Conservation (phyloP, 2,888 invertebrate species). For the Stomorhina lunata region DNA sequence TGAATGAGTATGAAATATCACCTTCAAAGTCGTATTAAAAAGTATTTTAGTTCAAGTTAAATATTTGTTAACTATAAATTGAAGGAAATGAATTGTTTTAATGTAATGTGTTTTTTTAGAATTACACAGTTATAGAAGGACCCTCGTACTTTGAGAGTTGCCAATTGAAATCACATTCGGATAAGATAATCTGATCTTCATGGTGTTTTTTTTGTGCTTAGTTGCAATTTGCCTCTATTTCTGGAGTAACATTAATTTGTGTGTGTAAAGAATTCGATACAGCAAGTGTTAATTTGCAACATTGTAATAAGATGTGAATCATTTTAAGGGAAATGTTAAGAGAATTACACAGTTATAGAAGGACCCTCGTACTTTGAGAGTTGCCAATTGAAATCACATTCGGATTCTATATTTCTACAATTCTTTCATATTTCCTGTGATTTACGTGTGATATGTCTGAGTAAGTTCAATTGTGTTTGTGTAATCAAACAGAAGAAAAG, state of each 20-base stretch:
- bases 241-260: too few species aligned
- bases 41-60: too few species aligned
- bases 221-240: too few species aligned
- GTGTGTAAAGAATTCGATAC: too few species aligned
- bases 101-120: not conserved
- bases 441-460: not conserved
- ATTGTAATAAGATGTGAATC: too few species aligned
- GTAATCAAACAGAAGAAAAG: slow-evolving; percentile 38
- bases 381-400: not conserved
- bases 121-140: not conserved
- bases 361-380: not conserved
- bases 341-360: not conserved
- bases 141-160: not conserved
- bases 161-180: not conserved
- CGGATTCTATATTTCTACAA: not conserved
- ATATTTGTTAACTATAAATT: too few species aligned
- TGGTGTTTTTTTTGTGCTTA: too few species aligned
- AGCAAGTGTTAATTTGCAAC: too few species aligned
- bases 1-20: too few species aligned
- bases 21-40: too few species aligned
- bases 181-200: too few species aligned
- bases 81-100: too few species aligned
- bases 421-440: not conserved
- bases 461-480: slow-evolving; percentile 7
- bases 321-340: not conserved